Percentiles rank a stretch among this genome's conserved stretches.
Evolutionary conservation across 2,888 invertebrate species (phyloP).

Genomic region (Uloborus plumipes): DNA sequence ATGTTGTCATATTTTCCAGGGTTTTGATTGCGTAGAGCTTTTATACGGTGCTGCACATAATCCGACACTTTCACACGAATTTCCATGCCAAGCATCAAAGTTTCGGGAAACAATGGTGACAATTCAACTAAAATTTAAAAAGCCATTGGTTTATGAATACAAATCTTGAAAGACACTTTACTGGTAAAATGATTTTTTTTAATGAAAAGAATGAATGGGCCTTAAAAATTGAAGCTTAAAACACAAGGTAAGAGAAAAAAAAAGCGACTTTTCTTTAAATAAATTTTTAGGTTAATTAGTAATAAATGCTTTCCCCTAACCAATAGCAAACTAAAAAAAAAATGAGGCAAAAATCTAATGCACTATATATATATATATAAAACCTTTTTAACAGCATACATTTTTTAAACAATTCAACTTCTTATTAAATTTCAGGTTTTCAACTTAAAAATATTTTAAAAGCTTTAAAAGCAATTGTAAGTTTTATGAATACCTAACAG

Average conservation of each 20-base stretch:
- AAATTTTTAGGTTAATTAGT: too few relatives aligned
- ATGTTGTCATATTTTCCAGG: conserved; percentile 89
- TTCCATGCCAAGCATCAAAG: conserved; percentile 93
- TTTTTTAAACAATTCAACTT: too few relatives aligned
- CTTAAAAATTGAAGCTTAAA: too few relatives aligned
- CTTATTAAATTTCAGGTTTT: too few relatives aligned
- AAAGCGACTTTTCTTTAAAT: too few relatives aligned
- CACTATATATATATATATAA: too few relatives aligned
- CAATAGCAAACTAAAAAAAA: too few relatives aligned
- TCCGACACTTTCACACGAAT: conserved; percentile 98
- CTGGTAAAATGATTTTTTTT: background rate
- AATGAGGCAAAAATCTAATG: too few relatives aligned
- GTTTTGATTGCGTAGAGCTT: conserved; percentile 84
- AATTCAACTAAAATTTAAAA: conserved; percentile 80
- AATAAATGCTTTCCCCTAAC: too few relatives aligned
- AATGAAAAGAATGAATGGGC: background rate
- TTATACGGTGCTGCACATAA: conserved; percentile 95
- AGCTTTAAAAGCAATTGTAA: background rate
- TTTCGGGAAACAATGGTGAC: conserved; percentile 90
- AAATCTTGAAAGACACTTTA: background rate
- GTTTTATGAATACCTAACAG: conserved; percentile 78
- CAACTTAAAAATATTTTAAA: too few relatives aligned
- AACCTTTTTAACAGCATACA: too few relatives aligned
- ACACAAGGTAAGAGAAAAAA: too few relatives aligned
- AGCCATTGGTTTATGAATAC: background rate